Conservation (phyloP, 2,888 invertebrate genomes). For the Heliconius ismenius region DNA sequence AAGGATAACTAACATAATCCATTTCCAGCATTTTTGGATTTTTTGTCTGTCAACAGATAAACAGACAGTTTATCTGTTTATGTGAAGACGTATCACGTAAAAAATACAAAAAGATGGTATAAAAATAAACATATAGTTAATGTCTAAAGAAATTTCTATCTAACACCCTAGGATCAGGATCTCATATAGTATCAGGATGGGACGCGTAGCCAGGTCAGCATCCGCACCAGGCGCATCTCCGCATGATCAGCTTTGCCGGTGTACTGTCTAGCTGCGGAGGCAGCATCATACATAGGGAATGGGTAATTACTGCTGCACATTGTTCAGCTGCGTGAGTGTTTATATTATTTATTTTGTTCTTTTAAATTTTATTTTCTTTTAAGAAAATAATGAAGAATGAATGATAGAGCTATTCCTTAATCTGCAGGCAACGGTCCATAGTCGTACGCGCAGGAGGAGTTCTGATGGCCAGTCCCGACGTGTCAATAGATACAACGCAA, state of each 20-base stretch:
- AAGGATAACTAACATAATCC: too few relatives aligned
- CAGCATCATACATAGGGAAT: slow-evolving; percentile 5
- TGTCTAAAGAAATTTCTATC: background rate
- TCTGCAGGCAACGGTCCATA: slow-evolving; percentile 2
- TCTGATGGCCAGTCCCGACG: background rate
- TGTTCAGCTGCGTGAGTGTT: slow-evolving; percentile 13
- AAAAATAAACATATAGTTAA: too few relatives aligned
- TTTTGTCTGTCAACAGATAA: too few relatives aligned
- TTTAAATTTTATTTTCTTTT: background rate
- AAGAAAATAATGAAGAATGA: too few relatives aligned
- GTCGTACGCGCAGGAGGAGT: slow-evolving; percentile 11
- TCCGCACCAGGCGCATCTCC: slow-evolving; percentile 17
- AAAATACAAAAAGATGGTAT: too few relatives aligned
- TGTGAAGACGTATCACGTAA: too few relatives aligned
- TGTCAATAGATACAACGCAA: background rate
- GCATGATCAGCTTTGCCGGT: background rate
- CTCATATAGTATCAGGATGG: slow-evolving; percentile 22
- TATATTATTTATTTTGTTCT: background rate
- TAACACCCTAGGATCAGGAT: background rate
- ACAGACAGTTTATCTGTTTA: too few relatives aligned
- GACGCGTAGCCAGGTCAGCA: slow-evolving; percentile 11
- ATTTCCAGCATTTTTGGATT: too few relatives aligned
- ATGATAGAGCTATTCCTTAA: background rate
- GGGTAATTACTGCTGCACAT: slow-evolving; percentile 16
- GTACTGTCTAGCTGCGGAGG: background rate